phyloP scores from a whole-genome alignment of 2,113 vertebrate species.

The Phocoena sinus region DNA sequence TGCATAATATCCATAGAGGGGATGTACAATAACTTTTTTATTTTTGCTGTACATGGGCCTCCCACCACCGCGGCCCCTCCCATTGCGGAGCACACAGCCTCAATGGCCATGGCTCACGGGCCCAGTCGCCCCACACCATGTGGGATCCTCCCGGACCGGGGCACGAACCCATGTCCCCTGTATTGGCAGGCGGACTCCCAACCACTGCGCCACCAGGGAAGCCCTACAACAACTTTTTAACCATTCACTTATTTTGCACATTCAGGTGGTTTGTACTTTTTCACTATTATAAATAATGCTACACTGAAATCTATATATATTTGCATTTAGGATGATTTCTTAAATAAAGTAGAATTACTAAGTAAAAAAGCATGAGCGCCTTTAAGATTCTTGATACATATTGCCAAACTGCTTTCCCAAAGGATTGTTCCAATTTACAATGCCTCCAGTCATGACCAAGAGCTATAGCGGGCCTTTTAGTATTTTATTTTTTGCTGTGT shows the following conservation, averaged over 20 bases:
- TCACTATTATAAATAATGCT: background rate
- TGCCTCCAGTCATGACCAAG: conserved; percentile 30
- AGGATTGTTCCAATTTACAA: conserved; percentile 35
- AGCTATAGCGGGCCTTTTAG: conserved; percentile 40
- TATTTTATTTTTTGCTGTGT: conserved; percentile 54
- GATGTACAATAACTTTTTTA: background rate
- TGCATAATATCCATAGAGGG: background rate
- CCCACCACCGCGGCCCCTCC: too few species aligned
- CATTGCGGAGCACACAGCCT: too few species aligned
- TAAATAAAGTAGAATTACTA: conserved; percentile 52
- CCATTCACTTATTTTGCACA: conserved; percentile 35
- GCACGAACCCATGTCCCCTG: too few species aligned
- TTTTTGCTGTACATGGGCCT: too few species aligned
- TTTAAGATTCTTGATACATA: conserved; percentile 34
- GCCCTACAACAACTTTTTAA: background rate
- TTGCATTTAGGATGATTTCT: conserved; percentile 13
- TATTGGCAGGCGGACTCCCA: too few species aligned
- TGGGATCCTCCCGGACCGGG: too few species aligned
- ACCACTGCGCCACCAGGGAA: too few species aligned
- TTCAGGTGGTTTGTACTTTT: conserved; percentile 26
- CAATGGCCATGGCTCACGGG: too few species aligned
- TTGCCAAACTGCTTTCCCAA: conserved; percentile 34
- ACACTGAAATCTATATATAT: conserved; percentile 14
- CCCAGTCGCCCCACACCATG: too few species aligned
- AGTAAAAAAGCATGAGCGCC: conserved; percentile 22